phyloP scores from a whole-genome alignment of 1,140 invertebrate species.

The Rhizoglyphus robini region DNA sequence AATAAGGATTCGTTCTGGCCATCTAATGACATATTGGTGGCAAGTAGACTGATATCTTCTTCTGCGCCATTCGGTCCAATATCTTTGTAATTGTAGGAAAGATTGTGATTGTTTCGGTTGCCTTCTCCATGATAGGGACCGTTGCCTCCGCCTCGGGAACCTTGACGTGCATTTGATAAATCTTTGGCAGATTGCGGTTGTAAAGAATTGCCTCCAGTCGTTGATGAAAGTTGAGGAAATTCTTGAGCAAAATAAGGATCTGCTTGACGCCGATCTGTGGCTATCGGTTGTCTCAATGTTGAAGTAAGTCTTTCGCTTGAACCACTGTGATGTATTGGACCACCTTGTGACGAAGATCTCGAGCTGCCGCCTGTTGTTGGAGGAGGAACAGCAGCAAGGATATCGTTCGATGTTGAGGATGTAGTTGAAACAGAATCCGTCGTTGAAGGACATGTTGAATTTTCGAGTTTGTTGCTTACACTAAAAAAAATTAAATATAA shows the following conservation, averaged over 20 bases:
- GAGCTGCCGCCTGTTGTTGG: not conserved
- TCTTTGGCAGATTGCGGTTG: slow-evolving; percentile 3
- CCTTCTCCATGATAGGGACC: not conserved
- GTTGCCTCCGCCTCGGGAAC: not conserved
- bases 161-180: not conserved
- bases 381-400: not conserved
- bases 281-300: not conserved
- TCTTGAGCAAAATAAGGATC: slow-evolving; percentile 11
- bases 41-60: not conserved
- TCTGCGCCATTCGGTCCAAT: not conserved
- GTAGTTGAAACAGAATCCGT: not conserved
- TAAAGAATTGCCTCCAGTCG: not conserved
- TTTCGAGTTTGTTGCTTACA: not conserved
- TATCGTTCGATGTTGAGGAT: not conserved
- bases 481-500: not conserved
- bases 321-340: not conserved
- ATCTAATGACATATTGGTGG: slow-evolving; percentile 4
- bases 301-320: not conserved
- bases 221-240: not conserved
- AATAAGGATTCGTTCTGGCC: not conserved
- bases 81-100: not conserved
- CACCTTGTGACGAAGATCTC: too few relatives aligned
- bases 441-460: slow-evolving; percentile 3
- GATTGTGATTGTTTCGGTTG: not conserved
- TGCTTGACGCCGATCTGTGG: not conserved